A percentile compares a stretch with the other conserved stretches of the same genome.
Conservation (phyloP, 2,113 vertebrate genomes). For the Orthonyx spaldingii region DNA sequence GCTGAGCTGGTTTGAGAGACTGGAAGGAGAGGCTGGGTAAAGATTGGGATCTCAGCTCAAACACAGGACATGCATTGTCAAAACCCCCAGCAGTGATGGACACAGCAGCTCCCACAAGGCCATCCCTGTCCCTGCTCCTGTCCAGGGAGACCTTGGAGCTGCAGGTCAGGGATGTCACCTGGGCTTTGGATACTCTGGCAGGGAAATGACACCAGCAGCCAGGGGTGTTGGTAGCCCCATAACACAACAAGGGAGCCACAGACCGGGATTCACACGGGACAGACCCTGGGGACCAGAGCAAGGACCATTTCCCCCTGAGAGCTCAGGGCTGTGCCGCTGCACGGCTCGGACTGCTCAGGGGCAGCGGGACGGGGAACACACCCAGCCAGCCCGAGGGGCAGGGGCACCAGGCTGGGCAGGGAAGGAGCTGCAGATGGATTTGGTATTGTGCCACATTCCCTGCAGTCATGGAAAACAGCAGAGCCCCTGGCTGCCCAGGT, state of each 20-base stretch:
- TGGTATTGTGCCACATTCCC: accelerated
- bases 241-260: not conserved
- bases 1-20: not conserved
- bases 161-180: not conserved
- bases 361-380: not conserved
- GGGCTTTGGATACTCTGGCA: not conserved
- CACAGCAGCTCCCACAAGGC: not conserved
- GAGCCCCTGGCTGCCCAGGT: not conserved
- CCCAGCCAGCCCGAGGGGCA: not conserved
- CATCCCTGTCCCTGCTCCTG: not conserved
- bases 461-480: too few species aligned
- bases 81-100: not conserved
- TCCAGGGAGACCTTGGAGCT: not conserved
- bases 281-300: not conserved
- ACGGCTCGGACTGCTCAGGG: not conserved
- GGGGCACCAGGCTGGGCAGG: not conserved
- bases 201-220: not conserved
- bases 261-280: accelerated
- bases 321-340: not conserved
- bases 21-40: not conserved
- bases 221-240: not conserved
- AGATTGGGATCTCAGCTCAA: not conserved
- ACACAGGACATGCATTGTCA: not conserved
- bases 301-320: not conserved
- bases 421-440: not conserved